A percentile compares a stretch with the other conserved stretches of the same genome.
phyloP scores from a whole-genome alignment of 1,140 invertebrate genomes.

The Acarapis woodi region DNA sequence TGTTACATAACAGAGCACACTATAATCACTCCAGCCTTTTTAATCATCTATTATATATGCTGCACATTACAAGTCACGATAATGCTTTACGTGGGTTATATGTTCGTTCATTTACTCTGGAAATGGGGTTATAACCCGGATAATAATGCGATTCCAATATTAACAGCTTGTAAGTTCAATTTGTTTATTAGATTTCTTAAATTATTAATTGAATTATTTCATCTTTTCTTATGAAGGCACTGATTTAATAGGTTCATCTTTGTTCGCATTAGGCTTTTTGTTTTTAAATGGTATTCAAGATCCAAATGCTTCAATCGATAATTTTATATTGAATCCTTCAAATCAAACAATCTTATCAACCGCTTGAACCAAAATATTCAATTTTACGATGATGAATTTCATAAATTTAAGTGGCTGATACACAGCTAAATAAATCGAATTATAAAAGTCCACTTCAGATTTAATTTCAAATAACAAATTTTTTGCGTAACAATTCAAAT shows the following conservation, averaged over 20 bases:
- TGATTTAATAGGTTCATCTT: not conserved
- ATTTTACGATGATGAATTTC: no score
- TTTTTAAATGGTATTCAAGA: not conserved
- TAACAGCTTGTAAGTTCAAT: constrained; percentile 72
- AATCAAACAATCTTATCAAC: not conserved
- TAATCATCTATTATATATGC: not conserved
- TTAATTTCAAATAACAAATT: no score
- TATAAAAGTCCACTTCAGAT: no score
- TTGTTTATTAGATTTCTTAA: no score
- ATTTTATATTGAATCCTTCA: not conserved
- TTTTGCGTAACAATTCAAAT: no score
- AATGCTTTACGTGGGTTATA: constrained; percentile 22
- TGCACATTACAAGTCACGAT: constrained; percentile 10
- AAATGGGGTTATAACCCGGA: constrained; percentile 26
- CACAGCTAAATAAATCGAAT: no score
- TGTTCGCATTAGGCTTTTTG: not conserved
- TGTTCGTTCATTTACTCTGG: constrained; percentile 23
- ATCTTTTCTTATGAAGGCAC: constrained; percentile 32
- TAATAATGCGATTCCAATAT: constrained; percentile 64
- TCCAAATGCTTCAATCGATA: not conserved
- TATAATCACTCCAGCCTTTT: not conserved
- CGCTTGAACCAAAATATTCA: no score
- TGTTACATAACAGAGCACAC: not conserved
- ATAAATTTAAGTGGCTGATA: no score
- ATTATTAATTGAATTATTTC: constrained; percentile 9